Conservation (phyloP, 2,888 invertebrate genomes). For the Ochlodes sylvanus region DNA sequence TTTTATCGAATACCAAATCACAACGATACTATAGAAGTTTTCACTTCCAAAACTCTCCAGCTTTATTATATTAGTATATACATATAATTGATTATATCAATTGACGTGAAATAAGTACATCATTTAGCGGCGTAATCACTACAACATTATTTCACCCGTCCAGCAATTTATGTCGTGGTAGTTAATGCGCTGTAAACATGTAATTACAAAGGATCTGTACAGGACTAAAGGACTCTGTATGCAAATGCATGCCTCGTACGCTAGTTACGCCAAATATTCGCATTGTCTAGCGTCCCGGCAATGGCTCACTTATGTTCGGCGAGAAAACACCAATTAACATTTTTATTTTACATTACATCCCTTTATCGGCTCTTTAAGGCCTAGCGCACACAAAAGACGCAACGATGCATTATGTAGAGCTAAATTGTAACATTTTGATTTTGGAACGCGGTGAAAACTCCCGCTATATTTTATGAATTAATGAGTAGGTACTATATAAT, state of each 20-base stretch:
- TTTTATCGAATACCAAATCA: too few species aligned
- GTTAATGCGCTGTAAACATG: slow-evolving; percentile 32
- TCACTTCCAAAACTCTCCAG: too few species aligned
- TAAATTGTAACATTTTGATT: too few species aligned
- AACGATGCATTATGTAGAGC: too few species aligned
- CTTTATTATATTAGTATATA: too few species aligned
- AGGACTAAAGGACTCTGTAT: slow-evolving; percentile 55
- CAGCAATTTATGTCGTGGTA: slow-evolving; percentile 3
- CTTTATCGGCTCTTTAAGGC: slow-evolving; percentile 20
- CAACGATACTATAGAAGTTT: too few species aligned
- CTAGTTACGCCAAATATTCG: slow-evolving; percentile 59
- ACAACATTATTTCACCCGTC: slow-evolving; percentile 9
- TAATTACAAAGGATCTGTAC: slow-evolving; percentile 35
- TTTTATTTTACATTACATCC: slow-evolving; percentile 66
- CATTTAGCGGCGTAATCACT: neutral
- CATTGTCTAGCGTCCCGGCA: slow-evolving; percentile 68
- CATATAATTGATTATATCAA: too few species aligned
- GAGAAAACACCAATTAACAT: slow-evolving; percentile 75
- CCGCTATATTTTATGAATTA: too few species aligned
- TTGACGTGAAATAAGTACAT: too few species aligned
- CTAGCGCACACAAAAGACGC: neutral
- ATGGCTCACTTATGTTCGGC: slow-evolving; percentile 74
- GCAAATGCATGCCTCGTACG: slow-evolving; percentile 57
- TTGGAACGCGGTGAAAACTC: too few species aligned
- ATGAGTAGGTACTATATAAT: too few species aligned